Conservation (phyloP, 2,888 invertebrate species). For the Oxytorus armatus region DNA sequence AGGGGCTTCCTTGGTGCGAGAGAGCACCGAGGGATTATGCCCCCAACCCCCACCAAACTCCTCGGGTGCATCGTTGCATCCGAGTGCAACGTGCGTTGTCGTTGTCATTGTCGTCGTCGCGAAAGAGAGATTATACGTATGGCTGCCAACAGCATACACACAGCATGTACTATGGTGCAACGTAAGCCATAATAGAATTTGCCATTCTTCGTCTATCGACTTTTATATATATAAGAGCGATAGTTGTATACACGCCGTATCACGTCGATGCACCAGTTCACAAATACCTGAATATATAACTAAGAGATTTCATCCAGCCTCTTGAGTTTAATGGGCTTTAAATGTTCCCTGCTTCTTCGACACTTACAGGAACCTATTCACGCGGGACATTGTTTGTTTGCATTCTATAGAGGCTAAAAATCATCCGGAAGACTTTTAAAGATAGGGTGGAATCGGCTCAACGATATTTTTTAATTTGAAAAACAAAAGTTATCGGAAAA, state of each 20-base stretch:
- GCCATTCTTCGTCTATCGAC: slow-evolving; percentile 53
- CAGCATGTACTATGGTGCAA: slow-evolving; percentile 10
- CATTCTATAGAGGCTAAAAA: neutral
- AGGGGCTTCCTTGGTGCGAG: slow-evolving; percentile 50
- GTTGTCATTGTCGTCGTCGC: slow-evolving; percentile 35
- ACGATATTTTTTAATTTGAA: neutral
- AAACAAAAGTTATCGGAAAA: too few relatives aligned
- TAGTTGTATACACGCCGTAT: slow-evolving; percentile 5
- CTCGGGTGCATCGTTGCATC: slow-evolving; percentile 53
- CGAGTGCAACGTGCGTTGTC: slow-evolving; percentile 47
- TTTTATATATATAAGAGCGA: slow-evolving; percentile 34
- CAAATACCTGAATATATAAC: too few relatives aligned
- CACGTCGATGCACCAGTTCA: too few relatives aligned
- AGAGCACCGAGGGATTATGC: slow-evolving; percentile 58
- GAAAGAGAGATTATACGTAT: slow-evolving; percentile 60
- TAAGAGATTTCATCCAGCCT: too few relatives aligned
- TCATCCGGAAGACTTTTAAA: neutral
- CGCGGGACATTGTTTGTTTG: neutral
- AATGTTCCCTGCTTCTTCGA: neutral
- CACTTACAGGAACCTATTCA: neutral
- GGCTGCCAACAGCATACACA: slow-evolving; percentile 57
- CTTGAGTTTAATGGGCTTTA: neutral
- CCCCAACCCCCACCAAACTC: slow-evolving; percentile 39
- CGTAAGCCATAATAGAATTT: slow-evolving; percentile 62
- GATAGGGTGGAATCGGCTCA: too few relatives aligned